Evolutionary conservation across 2,797 vertebrate species (phyloP).

Genomic region (Cheirogaleus major): DNA sequence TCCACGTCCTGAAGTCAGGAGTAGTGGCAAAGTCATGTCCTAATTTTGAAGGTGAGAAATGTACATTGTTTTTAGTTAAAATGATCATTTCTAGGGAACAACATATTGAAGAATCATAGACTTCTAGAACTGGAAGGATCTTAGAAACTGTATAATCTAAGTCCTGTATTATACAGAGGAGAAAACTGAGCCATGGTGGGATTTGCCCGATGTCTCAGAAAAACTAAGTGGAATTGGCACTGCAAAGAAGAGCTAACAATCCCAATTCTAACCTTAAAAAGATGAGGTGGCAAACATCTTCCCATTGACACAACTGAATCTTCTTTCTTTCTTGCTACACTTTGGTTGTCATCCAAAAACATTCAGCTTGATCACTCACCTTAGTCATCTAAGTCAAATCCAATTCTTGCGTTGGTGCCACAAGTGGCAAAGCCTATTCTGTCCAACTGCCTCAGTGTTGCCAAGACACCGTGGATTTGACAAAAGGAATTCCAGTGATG

Average conservation of each 20-base stretch:
- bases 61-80: slow-evolving; percentile 1
- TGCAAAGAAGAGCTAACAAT: not conserved
- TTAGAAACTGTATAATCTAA: not conserved
- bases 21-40: not conserved
- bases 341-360: not conserved
- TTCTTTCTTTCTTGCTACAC: not conserved
- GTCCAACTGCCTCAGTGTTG: not conserved
- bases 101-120: not conserved
- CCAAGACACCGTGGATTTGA: not conserved
- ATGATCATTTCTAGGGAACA: not conserved
- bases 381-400: not conserved
- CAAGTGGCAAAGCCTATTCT: not conserved
- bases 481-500: not conserved
- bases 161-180: not conserved
- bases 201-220: not conserved
- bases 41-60: not conserved
- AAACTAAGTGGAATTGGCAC: not conserved
- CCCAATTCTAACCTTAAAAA: not conserved
- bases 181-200: not conserved
- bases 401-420: not conserved
- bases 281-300: not conserved
- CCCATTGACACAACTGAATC: not conserved
- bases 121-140: not conserved
- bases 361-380: not conserved
- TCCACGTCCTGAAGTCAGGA: not conserved